A percentile compares a stretch with the other conserved stretches of the same genome.
Conservation (phyloP, 2,888 invertebrate species). For the Xylota segnis region DNA sequence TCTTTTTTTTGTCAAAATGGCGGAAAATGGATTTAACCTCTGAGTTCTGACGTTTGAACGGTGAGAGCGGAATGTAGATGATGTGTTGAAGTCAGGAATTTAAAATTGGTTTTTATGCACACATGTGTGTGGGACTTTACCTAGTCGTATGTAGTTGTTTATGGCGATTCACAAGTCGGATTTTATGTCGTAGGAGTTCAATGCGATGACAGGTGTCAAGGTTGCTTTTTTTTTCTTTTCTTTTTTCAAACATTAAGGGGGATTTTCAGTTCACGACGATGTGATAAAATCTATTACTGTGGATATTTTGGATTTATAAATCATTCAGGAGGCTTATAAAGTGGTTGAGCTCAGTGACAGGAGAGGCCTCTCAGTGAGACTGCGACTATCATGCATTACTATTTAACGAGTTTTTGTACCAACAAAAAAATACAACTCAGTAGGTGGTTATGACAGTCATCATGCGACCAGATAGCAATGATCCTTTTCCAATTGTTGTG, state of each 20-base stretch:
- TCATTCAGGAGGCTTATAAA: background rate
- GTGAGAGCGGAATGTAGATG: constrained; percentile 1
- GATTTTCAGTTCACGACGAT: background rate
- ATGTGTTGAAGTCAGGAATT: constrained; percentile 53
- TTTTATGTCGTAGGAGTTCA: constrained; percentile 35
- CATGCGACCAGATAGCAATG: too few species aligned
- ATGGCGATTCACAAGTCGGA: constrained; percentile 44
- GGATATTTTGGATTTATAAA: background rate
- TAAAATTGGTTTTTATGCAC: constrained; percentile 51
- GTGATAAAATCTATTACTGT: background rate
- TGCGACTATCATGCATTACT: too few species aligned
- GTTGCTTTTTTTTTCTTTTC: background rate
- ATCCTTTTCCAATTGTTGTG: too few species aligned
- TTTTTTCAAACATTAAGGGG: too few species aligned
- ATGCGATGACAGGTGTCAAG: constrained; percentile 45
- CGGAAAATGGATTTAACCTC: constrained; percentile 45
- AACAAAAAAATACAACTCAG: too few species aligned
- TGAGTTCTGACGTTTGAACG: constrained; percentile 25
- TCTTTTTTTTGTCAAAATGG: constrained; percentile 34
- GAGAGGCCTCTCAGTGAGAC: too few species aligned
- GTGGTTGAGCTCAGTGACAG: too few species aligned
- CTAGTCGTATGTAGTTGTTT: constrained; percentile 21
- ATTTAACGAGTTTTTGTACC: too few species aligned
- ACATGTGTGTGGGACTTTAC: background rate
- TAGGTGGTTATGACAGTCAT: too few species aligned